phyloP scores from a whole-genome alignment of 2,888 invertebrate genomes.

The Amiota communis region DNA sequence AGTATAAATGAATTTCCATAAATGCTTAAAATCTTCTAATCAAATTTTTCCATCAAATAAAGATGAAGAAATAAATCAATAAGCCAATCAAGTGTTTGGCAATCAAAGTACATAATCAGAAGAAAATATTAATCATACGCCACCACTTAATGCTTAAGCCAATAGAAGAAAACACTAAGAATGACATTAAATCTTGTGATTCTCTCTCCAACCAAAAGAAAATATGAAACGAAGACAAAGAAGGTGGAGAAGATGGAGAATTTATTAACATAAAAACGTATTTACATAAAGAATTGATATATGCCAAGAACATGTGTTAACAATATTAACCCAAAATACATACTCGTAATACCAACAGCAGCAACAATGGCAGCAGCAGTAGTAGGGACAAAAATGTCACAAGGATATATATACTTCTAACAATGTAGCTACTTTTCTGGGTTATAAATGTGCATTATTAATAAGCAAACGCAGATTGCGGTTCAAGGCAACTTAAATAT shows the following conservation, averaged over 20 bases:
- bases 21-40: slow-evolving; percentile 39
- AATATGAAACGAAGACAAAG: neutral
- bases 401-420: neutral
- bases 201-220: slow-evolving; percentile 8
- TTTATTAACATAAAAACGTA: neutral
- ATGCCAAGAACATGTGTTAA: slow-evolving; percentile 41
- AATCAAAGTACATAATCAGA: slow-evolving; percentile 43
- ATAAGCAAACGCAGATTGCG: neutral
- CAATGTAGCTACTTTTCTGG: neutral
- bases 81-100: slow-evolving; percentile 55
- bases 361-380: slow-evolving; percentile 11
- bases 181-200: no score
- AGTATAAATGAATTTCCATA: neutral
- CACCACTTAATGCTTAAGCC: slow-evolving; percentile 1
- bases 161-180: no score
- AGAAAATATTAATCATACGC: slow-evolving; percentile 50
- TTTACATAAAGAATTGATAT: slow-evolving; percentile 47
- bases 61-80: slow-evolving; percentile 56
- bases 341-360: no score
- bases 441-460: slow-evolving; percentile 13
- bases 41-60: slow-evolving; percentile 40
- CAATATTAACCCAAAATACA: slow-evolving; percentile 22
- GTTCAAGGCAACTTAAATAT: neutral
- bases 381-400: neutral
- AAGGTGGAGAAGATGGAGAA: neutral